These are phyloP conservation scores for Callyntrura sp. DNA, from an alignment of 2,888 invertebrate species.

Conservation along the genomic window DNA sequence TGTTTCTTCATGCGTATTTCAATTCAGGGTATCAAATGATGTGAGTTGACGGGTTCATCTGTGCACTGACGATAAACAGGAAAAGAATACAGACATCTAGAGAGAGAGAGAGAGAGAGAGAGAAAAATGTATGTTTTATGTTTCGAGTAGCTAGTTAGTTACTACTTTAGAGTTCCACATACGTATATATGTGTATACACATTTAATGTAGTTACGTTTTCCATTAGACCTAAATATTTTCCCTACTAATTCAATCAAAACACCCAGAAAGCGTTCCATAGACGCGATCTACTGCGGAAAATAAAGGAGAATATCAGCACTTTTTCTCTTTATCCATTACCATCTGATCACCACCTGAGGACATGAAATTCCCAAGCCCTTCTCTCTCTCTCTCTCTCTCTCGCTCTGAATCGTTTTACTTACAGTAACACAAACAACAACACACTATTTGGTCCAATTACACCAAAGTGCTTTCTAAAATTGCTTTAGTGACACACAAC, in stretches of 20 bases:
- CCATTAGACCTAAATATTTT: background rate
- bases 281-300: background rate
- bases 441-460: slow-evolving; percentile 24
- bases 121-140: no score
- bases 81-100: no score
- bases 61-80: no score
- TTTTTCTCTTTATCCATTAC: background rate
- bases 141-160: no score
- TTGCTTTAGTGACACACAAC: background rate
- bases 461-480: slow-evolving; percentile 18
- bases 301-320: background rate
- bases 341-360: slow-evolving; percentile 10
- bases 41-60: no score
- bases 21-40: background rate
- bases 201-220: background rate
- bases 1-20: background rate
- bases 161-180: no score
- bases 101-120: no score
- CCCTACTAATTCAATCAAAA: slow-evolving; percentile 23
- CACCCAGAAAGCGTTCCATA: background rate
- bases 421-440: background rate
- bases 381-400: background rate
- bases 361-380: background rate
- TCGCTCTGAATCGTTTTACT: background rate
- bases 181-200: no score